phyloP scores from a whole-genome alignment of 1,140 invertebrate species.

The Cotesia glomerata region DNA sequence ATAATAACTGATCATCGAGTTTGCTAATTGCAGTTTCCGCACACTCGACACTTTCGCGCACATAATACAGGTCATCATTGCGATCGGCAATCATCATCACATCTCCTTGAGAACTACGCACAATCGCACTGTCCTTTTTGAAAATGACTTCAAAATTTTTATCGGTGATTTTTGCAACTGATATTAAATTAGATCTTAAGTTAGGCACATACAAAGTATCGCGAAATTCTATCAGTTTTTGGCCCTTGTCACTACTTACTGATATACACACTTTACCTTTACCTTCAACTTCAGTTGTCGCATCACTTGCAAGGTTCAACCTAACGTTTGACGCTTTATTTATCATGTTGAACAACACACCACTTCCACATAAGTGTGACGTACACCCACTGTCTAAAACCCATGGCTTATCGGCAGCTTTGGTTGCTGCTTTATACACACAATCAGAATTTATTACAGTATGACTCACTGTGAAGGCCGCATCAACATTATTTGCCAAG shows the following conservation, averaged over 20 bases:
- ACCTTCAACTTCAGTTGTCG: slow-evolving; percentile 5
- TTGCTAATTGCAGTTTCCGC: not conserved
- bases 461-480: not conserved
- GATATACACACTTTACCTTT: slow-evolving; percentile 24
- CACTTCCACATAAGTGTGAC: slow-evolving; percentile 23
- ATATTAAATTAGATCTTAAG: slow-evolving; percentile 38
- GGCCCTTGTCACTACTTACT: not conserved
- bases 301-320: slow-evolving; percentile 26
- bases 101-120: not conserved
- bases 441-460: not conserved
- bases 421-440: not conserved
- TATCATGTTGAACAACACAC: not conserved
- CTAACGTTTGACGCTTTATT: not conserved
- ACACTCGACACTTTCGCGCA: slow-evolving; percentile 1
- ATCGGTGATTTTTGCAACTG: slow-evolving; percentile 38
- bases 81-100: slow-evolving; percentile 10
- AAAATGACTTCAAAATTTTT: slow-evolving; percentile 31
- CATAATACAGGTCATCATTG: slow-evolving; percentile 23
- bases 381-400: slow-evolving; percentile 30
- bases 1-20: not conserved
- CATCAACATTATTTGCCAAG: not conserved
- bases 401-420: slow-evolving; percentile 5
- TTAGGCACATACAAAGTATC: slow-evolving; percentile 41
- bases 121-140: not conserved
- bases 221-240: slow-evolving; percentile 25